phyloP scores from a whole-genome alignment of 1,140 invertebrate species.

The Psilanteris sp. region DNA sequence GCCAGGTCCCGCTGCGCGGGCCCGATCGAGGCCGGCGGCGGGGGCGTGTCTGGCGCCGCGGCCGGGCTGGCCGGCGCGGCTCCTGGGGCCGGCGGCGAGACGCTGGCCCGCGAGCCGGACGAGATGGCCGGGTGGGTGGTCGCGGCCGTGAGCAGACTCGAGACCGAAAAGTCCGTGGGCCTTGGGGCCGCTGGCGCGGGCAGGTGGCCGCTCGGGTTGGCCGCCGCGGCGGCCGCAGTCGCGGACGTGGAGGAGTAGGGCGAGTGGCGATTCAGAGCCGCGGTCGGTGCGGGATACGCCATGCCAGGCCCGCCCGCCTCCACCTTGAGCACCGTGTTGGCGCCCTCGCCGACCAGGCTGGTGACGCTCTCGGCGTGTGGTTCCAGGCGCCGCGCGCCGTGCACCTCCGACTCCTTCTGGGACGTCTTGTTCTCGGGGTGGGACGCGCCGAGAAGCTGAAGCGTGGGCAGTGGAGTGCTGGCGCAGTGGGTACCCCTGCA shows the following conservation, averaged over 20 bases:
- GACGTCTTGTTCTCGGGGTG: constrained; percentile 67
- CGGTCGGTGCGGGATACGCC: constrained; percentile 79
- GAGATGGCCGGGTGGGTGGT: constrained; percentile 74
- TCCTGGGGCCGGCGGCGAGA: constrained; percentile 77
- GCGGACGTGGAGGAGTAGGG: constrained; percentile 69
- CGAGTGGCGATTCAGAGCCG: constrained; percentile 77
- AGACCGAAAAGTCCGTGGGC: constrained; percentile 95
- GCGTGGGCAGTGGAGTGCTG: constrained; percentile 78
- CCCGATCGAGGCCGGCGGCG: constrained; percentile 78
- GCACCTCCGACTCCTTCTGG: constrained; percentile 65
- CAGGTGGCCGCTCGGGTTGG: constrained; percentile 75
- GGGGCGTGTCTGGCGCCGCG: constrained; percentile 78
- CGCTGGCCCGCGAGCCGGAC: constrained; percentile 77
- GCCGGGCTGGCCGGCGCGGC: constrained; percentile 74
- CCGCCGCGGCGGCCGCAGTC: constrained; percentile 24
- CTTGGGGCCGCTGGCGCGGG: constrained; percentile 83
- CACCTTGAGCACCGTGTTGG: constrained; percentile 77
- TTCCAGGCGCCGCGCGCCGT: constrained; percentile 47
- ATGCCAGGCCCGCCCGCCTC: constrained; percentile 79
- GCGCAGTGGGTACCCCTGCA: constrained; percentile 81
- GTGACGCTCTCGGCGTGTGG: constrained; percentile 66
- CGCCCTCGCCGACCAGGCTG: constrained; percentile 73
- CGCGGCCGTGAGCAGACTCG: constrained; percentile 88
- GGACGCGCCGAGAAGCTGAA: constrained; percentile 62
- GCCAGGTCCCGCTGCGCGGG: constrained; percentile 71